Evolutionary conservation across 2,888 invertebrate species (phyloP), one percentile per base, ranked within the genome.

Genomic region (Ischnura elegans): DNA sequence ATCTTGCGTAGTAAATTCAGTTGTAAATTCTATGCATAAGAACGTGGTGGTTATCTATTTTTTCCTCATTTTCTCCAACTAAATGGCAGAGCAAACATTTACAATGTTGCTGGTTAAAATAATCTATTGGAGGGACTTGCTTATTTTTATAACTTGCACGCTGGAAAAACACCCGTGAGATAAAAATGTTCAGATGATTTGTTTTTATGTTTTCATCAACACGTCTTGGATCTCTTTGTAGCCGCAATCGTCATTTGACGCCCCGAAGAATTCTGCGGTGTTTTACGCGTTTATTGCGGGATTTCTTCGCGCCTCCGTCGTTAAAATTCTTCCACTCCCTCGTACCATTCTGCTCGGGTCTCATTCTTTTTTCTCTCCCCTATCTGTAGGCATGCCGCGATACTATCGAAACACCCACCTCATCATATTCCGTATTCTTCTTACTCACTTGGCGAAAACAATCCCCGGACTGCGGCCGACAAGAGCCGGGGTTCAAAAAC

Each of bases 301-400:
- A 87, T 87, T 87, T 87, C 51, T 51, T n/a, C 51, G 51, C 42
- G 51, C 29, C 51, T 87, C 87, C 51, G 87, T 87, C 87, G 87
- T 87, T 87, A 87, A 87, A 87, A 87, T 87, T 87, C 47, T 87
- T 51, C 51, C 36, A 45, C 87, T 25, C 87, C 29, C 87, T 36
- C 87, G 36, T 51, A 42, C 51, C 87, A 21, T 51, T 76, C 36
- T 36, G 10, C 29, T 29, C 29, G 29, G 10, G 10, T 25, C 29
- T 10, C 13, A 36, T 36, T 76, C 76, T 76, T 76, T n/a, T n/a
- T n/a, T 76, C 4, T 19, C 76, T 76, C 36, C n/a, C n/a, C 25
- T 29, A 76, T 76, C 76, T 76, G 36, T 76, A 61, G 61, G 61
- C n/a, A 36, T 25, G 36, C 36, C 76, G 76, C 76, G 76, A 76